Evolutionary conservation across 2,113 vertebrate species (phyloP), one percentile per base, ranked within the genome.

Genomic region (Osmerus mordax): DNA sequence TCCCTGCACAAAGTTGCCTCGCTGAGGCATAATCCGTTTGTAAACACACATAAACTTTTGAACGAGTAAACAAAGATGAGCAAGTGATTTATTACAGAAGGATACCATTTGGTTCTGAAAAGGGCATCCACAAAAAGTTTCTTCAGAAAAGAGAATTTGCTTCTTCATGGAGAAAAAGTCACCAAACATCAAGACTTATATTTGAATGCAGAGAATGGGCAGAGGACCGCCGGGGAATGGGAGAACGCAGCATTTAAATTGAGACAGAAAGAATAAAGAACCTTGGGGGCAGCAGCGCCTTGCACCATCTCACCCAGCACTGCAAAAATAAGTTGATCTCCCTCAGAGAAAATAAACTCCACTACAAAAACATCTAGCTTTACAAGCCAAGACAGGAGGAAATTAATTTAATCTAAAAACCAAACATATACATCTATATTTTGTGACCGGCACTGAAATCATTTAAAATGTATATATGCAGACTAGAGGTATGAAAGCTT

Each of bases 301-400:
- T 28, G 25, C 25, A 28, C 25, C 25, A 28, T 28, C 25, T 28
- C 25, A 28, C 25, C 25, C 11, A 2, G 64, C 69, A 23, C 28
- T 69, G 71, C 64, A 9, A 36, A 36, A 55, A 36, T 71, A 69
- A 66, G 51, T 60, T 76, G 58, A 51, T 70, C 58, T 52, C 78
- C 53, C 71, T 62, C 21, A 16, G 71, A 81, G 79, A 71, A 82
- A 86, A 87, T 79, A 63, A 58, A 81, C 78, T 80, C 69, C 36
- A 63, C 69, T 29, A 9, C 64, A 66, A 76, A 69, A 72, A 65
- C 67, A n/a, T 65, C 62, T 13, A 63, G 32, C 19, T 4, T 5
- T 15, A 16, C 68, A 3, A 68, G 29, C 61, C 32, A n/a, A 63
- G 72, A 82, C 78, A 80, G 83, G 67, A 67, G 58, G 53, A 82